Base-by-base conservation (phyloP, 2,113 vertebrate genomes). In the Promerops cafer region DNA sequence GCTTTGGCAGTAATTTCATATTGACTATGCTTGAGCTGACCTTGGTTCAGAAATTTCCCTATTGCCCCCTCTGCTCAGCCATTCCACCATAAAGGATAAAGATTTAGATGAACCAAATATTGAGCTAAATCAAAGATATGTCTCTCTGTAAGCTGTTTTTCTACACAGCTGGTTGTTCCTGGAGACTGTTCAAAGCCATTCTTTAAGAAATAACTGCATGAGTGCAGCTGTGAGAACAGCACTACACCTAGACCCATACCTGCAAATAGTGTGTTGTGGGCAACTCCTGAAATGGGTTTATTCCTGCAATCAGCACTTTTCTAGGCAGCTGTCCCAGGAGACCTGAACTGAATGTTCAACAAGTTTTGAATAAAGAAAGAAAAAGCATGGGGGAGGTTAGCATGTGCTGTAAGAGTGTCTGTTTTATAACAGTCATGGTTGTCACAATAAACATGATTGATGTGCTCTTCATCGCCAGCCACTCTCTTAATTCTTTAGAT, bases 401-500 rank as follows among this genome's bases (percentile, higher is more conserved):
- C 53, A 44, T 72, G 83, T 96, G 87, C 94, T 96, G 60, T 68
- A 89, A 80, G 91, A 94, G 90, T 64, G 60, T 95, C 96, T 97
- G 93, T 50, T 98, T 97, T 95, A 57, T 95, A 95, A 77, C 90
- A 90, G 92, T 85, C 80, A 63, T 82, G 88, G 95, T 83, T 97
- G 96, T 97, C 97, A 97, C 78, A 71, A 70, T 97, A 90, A 96
- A 88, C 26, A 27, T 97, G 97, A 98, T 97, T 94, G 95, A 98
- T 96, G 93, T 77, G 68, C 68, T 93, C 94, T 97, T 97, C 96
- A 65, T 97, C 53, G 77, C 82, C 91, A 95, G 81, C 35, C 85
- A 88, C 92, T 75, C 83, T 93, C 87, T 96, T 74, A 88, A 89
- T 96, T 97, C 95, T 95, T 85, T 35, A 91, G 91, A 64, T 83